Conservation (phyloP, 2,113 vertebrate genomes). For the Myrmecophaga tridactyla region DNA sequence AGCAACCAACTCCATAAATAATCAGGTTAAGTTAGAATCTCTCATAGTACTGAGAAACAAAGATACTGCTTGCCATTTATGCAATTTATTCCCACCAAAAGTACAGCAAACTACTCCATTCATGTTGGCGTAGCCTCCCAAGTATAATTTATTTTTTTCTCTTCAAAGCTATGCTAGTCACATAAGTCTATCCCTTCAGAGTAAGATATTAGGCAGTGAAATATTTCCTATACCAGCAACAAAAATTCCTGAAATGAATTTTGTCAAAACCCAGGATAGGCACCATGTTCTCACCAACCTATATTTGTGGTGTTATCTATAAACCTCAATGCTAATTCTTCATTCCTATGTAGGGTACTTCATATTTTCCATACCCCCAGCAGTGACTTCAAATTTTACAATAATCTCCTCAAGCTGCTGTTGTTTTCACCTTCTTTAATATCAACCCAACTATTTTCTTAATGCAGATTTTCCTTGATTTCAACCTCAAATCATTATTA, state of each 20-base stretch:
- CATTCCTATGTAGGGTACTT: neutral
- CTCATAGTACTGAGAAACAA: neutral
- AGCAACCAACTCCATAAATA: neutral
- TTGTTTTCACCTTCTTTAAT: neutral
- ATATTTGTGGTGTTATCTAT: neutral
- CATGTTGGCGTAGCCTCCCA: rapidly evolving
- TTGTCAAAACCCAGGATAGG: neutral
- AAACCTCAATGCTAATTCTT: neutral
- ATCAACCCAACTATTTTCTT: neutral
- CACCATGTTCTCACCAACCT: neutral
- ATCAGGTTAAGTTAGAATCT: neutral
- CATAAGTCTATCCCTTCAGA: neutral
- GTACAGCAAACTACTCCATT: neutral
- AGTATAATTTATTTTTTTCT: neutral
- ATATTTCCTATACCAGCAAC: neutral
- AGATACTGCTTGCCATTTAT: neutral
- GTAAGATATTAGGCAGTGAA: neutral
- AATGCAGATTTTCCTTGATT: neutral
- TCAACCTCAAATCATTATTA: neutral
- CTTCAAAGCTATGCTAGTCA: neutral
- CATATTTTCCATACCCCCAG: neutral
- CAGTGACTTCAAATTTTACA: neutral
- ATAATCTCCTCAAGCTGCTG: neutral
- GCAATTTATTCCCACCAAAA: neutral
- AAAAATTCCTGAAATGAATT: neutral